Percentiles rank a stretch among this genome's conserved stretches.
These are phyloP conservation scores for Tauraco hartlaubi DNA, from an alignment of 2,797 vertebrate species.

Conservation along the genomic window DNA sequence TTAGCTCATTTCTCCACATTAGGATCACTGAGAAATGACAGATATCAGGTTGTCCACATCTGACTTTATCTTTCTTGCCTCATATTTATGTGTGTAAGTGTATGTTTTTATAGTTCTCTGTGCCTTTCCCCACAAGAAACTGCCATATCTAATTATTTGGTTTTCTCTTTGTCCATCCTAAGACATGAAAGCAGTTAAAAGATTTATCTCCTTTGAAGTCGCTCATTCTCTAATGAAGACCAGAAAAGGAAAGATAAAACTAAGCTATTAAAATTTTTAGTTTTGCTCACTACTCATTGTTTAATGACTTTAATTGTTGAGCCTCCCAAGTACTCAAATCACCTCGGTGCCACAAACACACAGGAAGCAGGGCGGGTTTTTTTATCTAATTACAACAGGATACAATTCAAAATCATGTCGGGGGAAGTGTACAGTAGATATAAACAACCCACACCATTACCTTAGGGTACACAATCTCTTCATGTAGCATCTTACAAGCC, in stretches of 20 bases:
- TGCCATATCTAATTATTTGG: constrained; percentile 27
- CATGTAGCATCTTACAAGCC: constrained; percentile 36
- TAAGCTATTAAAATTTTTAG: constrained; percentile 59
- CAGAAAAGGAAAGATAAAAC: constrained; percentile 64
- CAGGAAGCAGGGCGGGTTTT: constrained; percentile 24
- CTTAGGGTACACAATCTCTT: constrained; percentile 59
- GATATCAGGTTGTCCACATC: neutral
- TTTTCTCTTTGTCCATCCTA: constrained; percentile 38
- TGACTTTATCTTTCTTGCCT: neutral
- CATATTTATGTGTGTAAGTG: neutral
- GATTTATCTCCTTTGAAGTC: constrained; percentile 48
- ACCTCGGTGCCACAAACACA: constrained; percentile 69
- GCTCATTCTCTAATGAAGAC: constrained; percentile 56
- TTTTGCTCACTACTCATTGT: constrained; percentile 53
- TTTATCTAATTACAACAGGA: constrained; percentile 68
- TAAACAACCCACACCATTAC: constrained; percentile 65
- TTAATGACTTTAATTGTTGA: constrained; percentile 49
- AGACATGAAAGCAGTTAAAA: constrained; percentile 51
- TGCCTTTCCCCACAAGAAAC: constrained; percentile 1
- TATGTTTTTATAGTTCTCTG: constrained; percentile 8
- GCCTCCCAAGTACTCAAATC: constrained; percentile 49
- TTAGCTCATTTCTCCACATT: neutral
- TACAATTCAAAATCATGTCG: constrained; percentile 52
- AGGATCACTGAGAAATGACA: constrained; percentile 27
- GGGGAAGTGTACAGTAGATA: constrained; percentile 54